These are phyloP conservation scores for Athetis lepigone DNA, from an alignment of 2,888 invertebrate genomes.

Conservation along the genomic window DNA sequence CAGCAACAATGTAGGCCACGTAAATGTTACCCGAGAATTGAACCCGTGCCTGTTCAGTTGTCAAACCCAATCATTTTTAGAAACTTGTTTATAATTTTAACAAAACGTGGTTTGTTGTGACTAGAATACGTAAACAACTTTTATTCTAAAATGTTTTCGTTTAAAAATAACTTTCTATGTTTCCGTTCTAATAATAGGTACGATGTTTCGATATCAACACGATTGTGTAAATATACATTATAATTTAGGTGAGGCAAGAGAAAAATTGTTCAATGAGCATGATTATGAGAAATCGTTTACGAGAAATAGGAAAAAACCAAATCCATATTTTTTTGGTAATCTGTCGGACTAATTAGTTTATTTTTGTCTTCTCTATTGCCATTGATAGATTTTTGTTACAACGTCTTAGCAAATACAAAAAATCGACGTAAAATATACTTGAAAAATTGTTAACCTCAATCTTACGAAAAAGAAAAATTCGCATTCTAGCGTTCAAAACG, in stretches of 20 bases:
- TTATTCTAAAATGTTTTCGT: constrained; percentile 16
- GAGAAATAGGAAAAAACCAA: no score
- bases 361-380: no score
- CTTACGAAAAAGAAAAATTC: no score
- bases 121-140: constrained; percentile 25
- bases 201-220: neutral
- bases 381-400: no score
- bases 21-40: constrained; percentile 19
- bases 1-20: constrained; percentile 21
- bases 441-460: no score
- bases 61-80: constrained; percentile 31
- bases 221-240: neutral
- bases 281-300: no score
- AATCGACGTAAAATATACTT: no score
- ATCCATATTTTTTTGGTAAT: no score
- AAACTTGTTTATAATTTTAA: constrained; percentile 25
- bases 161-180: constrained; percentile 31
- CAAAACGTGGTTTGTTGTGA: constrained; percentile 26
- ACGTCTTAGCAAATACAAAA: no score
- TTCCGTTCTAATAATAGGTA: constrained; percentile 17
- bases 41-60: constrained; percentile 14
- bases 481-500: neutral
- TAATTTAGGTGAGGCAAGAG: no score
- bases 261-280: no score
- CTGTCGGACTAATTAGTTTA: no score